These are phyloP conservation scores for Pristionchus fissidentatus DNA, from an alignment of 2,888 invertebrate species.

Conservation along the genomic window DNA sequence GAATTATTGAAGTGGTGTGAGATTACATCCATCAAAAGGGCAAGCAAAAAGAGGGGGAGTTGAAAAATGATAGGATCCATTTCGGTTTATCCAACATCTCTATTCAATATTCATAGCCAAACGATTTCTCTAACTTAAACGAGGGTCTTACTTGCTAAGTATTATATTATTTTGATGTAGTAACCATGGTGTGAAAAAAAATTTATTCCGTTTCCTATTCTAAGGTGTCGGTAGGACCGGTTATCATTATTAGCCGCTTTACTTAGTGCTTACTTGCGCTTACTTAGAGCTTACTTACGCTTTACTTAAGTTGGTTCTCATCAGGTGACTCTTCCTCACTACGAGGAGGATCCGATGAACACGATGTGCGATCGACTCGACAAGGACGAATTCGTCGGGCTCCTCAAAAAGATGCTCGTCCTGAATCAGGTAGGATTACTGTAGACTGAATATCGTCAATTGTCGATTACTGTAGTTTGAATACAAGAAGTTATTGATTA, in stretches of 20 bases:
- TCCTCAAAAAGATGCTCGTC: slow-evolving; percentile 96
- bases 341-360: slow-evolving; percentile 94
- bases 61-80: no score
- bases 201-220: no score
- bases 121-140: no score
- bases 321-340: slow-evolving; percentile 51
- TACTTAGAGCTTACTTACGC: background rate
- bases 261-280: background rate
- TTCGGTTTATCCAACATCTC: no score
- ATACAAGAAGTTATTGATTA: background rate
- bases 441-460: slow-evolving; percentile 76
- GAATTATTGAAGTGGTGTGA: no score
- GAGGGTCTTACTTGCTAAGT: no score
- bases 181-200: no score
- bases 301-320: background rate
- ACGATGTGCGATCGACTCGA: slow-evolving; percentile 96
- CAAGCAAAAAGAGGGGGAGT: no score
- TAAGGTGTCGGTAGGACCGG: no score
- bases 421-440: slow-evolving; percentile 86
- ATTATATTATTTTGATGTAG: no score
- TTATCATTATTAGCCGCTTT: background rate
- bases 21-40: no score
- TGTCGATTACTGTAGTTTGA: background rate
- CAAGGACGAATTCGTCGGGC: slow-evolving; percentile 95
- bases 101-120: no score